Evolutionary conservation across 2,113 vertebrate genomes (phyloP).

Genomic region (Hippolais icterina): DNA sequence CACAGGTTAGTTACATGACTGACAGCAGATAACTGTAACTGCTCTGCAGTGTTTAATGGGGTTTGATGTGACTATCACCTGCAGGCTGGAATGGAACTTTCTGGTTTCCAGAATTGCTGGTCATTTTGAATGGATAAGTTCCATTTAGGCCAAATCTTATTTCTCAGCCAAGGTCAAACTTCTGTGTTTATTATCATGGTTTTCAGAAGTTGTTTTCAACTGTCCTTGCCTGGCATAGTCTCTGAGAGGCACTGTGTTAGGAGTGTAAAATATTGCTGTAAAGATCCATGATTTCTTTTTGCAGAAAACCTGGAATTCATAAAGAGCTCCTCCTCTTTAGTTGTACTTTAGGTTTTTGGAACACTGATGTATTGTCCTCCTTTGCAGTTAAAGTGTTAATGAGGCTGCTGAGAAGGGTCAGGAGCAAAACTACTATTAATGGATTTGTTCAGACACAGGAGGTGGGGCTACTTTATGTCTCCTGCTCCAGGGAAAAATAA

Average conservation of each 20-base stretch:
- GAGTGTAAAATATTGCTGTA: neutral
- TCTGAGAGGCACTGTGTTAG: neutral
- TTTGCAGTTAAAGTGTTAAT: neutral
- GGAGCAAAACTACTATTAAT: neutral
- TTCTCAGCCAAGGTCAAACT: neutral
- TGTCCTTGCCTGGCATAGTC: neutral
- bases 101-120: neutral
- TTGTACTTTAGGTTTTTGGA: neutral
- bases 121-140: neutral
- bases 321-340: neutral
- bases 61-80: neutral
- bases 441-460: neutral
- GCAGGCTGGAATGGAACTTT: neutral
- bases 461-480: neutral
- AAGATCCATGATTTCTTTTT: neutral
- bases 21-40: neutral
- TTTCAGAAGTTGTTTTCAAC: neutral
- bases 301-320: neutral
- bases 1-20: neutral
- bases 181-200: neutral
- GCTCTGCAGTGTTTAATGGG: neutral
- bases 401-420: neutral
- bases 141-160: neutral
- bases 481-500: neutral
- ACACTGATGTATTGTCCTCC: neutral